phyloP scores from a whole-genome alignment of 2,113 vertebrate species.

The Grammomys surdaster region DNA sequence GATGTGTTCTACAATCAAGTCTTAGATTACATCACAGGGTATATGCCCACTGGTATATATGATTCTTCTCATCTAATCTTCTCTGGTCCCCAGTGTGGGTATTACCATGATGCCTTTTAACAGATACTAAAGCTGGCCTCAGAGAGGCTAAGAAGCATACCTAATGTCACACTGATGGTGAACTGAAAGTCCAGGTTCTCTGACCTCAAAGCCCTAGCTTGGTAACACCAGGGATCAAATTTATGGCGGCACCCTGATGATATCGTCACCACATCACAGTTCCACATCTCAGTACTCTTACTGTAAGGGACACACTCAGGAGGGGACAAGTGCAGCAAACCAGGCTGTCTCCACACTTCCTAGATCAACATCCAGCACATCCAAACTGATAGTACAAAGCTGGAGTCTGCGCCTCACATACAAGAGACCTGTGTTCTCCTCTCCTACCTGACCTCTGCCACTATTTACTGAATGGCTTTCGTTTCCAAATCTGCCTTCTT shows the following conservation, averaged over 20 bases:
- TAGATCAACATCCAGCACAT: not conserved
- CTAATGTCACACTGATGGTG: not conserved
- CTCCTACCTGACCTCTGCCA: fast-evolving
- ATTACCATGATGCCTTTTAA: not conserved
- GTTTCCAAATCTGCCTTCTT: not conserved
- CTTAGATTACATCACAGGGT: not conserved
- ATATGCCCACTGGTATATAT: not conserved
- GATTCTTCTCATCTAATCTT: not conserved
- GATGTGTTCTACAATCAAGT: not conserved
- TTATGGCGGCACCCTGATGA: not conserved
- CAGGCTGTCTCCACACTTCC: slow-evolving; percentile 55
- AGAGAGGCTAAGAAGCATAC: not conserved
- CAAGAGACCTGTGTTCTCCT: not conserved
- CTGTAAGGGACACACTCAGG: not conserved
- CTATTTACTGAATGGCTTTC: not conserved
- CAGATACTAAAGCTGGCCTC: not conserved
- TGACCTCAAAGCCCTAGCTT: not conserved
- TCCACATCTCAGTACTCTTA: not conserved
- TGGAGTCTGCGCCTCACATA: not conserved
- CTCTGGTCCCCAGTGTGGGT: not conserved
- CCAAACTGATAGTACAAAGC: not conserved
- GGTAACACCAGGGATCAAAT: not conserved
- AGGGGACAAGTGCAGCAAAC: not conserved
- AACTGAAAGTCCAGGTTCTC: not conserved
- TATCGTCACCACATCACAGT: too few relatives aligned